A percentile compares a stretch with the other conserved stretches of the same genome.
Evolutionary conservation across 1,140 invertebrate genomes (phyloP).

Genomic region (Drosophila paulistorum): DNA sequence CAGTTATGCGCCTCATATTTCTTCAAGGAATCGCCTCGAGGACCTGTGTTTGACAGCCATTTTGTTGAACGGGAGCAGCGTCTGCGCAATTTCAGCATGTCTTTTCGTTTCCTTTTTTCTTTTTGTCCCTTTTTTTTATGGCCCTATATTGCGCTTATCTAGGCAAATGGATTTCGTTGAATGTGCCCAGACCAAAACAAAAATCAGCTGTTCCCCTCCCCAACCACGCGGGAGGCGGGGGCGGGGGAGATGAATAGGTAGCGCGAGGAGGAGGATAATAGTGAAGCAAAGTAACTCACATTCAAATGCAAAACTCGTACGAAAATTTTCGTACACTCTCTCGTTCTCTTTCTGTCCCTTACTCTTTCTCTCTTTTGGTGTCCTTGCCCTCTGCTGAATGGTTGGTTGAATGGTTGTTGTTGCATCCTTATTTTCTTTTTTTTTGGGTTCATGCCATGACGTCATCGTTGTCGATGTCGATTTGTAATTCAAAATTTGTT

Average conservation of each 20-base stretch:
- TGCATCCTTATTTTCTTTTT: conserved; percentile 63
- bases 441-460: conserved; percentile 42
- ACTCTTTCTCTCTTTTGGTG: not conserved
- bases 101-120: not conserved
- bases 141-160: conserved; percentile 53
- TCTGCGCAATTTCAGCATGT: conserved; percentile 32
- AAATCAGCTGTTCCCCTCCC: conserved; percentile 69
- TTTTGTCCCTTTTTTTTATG: conserved; percentile 22
- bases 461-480: conserved; percentile 58
- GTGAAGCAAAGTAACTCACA: conserved; percentile 58
- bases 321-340: conserved; percentile 67
- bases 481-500: conserved; percentile 82
- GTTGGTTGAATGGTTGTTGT: conserved; percentile 37
- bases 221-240: not conserved
- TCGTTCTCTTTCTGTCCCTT: not conserved
- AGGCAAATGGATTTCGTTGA: conserved; percentile 47
- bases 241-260: not conserved
- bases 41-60: conserved; percentile 52
- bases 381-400: conserved; percentile 25
- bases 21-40: conserved; percentile 43
- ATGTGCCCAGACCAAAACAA: conserved; percentile 65
- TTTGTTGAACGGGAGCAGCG: conserved; percentile 25
- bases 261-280: not conserved
- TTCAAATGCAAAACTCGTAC: conserved; percentile 81
- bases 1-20: conserved; percentile 62